Base-by-base conservation (phyloP, 2,797 vertebrate species). In the Chaunax sp. region DNA sequence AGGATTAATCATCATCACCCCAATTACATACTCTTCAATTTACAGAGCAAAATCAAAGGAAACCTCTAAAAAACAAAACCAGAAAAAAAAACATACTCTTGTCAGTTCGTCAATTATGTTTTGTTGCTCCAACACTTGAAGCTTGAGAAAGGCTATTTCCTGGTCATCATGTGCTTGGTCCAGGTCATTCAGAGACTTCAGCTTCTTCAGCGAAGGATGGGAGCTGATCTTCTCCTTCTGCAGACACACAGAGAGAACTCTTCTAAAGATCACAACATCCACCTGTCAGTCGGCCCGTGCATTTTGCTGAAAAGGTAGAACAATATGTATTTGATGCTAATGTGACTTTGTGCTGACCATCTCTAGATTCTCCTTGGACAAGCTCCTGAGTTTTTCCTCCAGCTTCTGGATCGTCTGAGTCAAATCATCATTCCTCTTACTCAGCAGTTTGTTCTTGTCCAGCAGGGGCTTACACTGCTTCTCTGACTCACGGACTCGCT, bases 71-170 rank as follows among this genome's bases (percentile, higher is more conserved):
- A 35, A 35, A 35, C 4, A 35, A 35, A 35, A 35, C 10, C 33
- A 35, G 8, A 35, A 35, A 3, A 35, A 30, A 30, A 35, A 35
- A 87, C 94, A 18, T 92, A 99, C 98, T 93, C 97, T 94, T 23
- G 98, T 97, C 76, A 99, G 92, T n/a, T 99, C 98, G 61, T 99
- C 97, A 28, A 99, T 99, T 82, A 99, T 98, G 86, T 94, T 98
- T 89, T 99, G 98, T 28, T 99, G 98, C 69, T 99, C 98, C 74
- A 99, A 93, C 78, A 99, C 98, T 84, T 99, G 98, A 84, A 99
- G 95, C 82, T 98, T 99, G 70, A 99, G 93, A 86, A 99, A 99
- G 63, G 98, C 97, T 6, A 97, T 95, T 91, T 99, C 98, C 91
- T 99, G 97, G 63, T 99, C 97, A 81, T 98, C 97, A 0, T 96